Base-by-base conservation (phyloP, 2,888 invertebrate genomes). In the Hirtodrosophila trivittata region DNA sequence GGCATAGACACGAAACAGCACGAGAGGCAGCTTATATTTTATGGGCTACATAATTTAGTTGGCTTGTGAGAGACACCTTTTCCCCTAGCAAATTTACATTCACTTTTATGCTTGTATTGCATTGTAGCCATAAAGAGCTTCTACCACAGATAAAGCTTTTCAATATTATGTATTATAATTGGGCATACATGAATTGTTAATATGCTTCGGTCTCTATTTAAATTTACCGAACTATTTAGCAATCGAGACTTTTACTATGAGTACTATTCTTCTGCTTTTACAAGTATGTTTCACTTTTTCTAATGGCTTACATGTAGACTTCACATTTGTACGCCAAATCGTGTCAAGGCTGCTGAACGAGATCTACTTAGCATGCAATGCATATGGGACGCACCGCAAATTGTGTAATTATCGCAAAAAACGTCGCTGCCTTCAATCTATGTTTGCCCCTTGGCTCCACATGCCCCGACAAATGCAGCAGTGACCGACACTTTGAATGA, bases 341-440 rank as follows among this genome's bases (percentile, higher is more conserved):
- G 55, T 86, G 84, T 81, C 81, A 82, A 86, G 81, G 81, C 67
- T 81, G 42, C 13, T 26, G 21, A 38, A 45, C 47, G 47, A 62
- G 35, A 65, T 60, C 58, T 62, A 64, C 37, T 77, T 81, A 56
- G 62, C 67, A 84, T 81, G 72, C 77, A 64, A 42, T 39, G 37
- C 32, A 41, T 37, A 33, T 25, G 51, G 41, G 60, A 59, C 59
- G 62, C 69, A 72, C 49, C 58, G 28, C 64, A 66, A 69, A 59
- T 77, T 65, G 64, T 81, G 69, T 62, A 72, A 80, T 72, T 83
- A 75, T 66, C 62, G 62, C 57, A 50, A 47, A 63, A 66, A 60
- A 54, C 54, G 54, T 67, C 47, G 43, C 32, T 46, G 51, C 12
- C 51, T 60, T 45, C 49, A 50, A 26, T 52, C 21, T 21, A 7